Conservation (phyloP, 37 sponge, comb jelly and placozoan genomes). For the Tethya wilhelma region DNA sequence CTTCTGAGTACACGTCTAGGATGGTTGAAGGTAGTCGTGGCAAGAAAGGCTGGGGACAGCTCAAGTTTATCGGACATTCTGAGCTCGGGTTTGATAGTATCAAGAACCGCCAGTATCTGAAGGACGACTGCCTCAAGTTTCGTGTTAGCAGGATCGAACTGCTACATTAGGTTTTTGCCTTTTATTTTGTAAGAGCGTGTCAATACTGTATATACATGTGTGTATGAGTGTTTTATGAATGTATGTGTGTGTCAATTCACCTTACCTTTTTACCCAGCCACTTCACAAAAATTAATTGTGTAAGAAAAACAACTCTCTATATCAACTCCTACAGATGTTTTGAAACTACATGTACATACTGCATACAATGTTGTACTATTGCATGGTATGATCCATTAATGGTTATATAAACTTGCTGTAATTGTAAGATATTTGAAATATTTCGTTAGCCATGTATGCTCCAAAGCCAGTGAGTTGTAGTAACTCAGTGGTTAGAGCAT, state of each 20-base stretch:
- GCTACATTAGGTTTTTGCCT: not conserved
- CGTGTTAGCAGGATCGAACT: slow-evolving; percentile 21
- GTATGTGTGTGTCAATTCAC: not conserved
- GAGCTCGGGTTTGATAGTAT: slow-evolving; percentile 25
- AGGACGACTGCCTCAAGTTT: slow-evolving; percentile 39
- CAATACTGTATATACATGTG: not conserved
- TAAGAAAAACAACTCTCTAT: too few relatives aligned
- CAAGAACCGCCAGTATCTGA: slow-evolving; percentile 55
- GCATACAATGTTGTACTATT: too few relatives aligned
- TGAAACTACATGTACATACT: too few relatives aligned
- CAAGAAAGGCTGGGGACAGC: slow-evolving; percentile 22
- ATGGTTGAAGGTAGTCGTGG: slow-evolving; percentile 1
- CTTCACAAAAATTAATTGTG: too few relatives aligned
- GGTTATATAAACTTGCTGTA: too few relatives aligned
- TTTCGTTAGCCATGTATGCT: too few relatives aligned
- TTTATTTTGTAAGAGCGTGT: not conserved
- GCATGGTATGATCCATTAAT: too few relatives aligned
- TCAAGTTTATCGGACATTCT: slow-evolving; percentile 41
- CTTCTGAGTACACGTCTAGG: slow-evolving; percentile 7
- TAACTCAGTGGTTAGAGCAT: too few relatives aligned
- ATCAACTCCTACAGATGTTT: too few relatives aligned
- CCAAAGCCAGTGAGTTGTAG: too few relatives aligned
- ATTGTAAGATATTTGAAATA: too few relatives aligned
- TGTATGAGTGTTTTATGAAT: not conserved
- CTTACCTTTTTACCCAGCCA: not conserved